phyloP scores from a whole-genome alignment of 2,888 invertebrate genomes.

The Dimorphilus gyrociliatus region DNA sequence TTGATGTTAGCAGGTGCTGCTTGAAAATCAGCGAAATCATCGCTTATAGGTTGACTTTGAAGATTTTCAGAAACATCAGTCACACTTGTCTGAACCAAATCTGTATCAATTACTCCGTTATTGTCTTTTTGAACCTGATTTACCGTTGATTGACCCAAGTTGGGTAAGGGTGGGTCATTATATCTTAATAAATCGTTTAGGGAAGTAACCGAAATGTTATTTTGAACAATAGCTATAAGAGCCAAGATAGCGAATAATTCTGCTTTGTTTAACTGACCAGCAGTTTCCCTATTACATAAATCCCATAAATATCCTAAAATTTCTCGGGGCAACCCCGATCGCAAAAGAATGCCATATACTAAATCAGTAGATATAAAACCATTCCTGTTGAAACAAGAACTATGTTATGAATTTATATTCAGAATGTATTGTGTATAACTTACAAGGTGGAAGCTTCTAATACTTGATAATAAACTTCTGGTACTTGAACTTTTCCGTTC shows the following conservation, averaged over 20 bases:
- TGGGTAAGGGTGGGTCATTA: constrained; percentile 26
- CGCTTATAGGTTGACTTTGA: too few species aligned
- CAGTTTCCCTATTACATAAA: constrained; percentile 36
- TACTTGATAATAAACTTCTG: constrained; percentile 27
- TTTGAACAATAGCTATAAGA: constrained; percentile 38
- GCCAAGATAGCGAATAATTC: constrained; percentile 41
- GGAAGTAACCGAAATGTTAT: constrained; percentile 16
- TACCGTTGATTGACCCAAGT: constrained; percentile 11
- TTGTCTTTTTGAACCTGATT: too few species aligned
- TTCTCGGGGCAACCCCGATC: constrained; percentile 37
- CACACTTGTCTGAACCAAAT: not conserved
- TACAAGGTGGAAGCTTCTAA: constrained; percentile 22
- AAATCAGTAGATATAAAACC: constrained; percentile 29
- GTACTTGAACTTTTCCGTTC: constrained; percentile 17
- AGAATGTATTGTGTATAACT: constrained; percentile 8
- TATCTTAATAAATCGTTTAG: constrained; percentile 21
- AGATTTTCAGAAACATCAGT: constrained; percentile 11
- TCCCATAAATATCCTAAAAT: constrained; percentile 40
- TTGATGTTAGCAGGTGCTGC: constrained; percentile 11
- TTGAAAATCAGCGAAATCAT: constrained; percentile 32
- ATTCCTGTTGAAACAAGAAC: constrained; percentile 14
- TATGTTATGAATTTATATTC: not conserved
- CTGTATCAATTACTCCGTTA: too few species aligned
- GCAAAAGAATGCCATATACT: constrained; percentile 39
- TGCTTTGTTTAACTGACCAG: constrained; percentile 37